A percentile compares a stretch with the other conserved stretches of the same genome.
These are phyloP conservation scores for Chondrilla cf. caribensis DNA, from an alignment of 37 sponge, comb jelly and placozoan genomes.

Conservation along the genomic window DNA sequence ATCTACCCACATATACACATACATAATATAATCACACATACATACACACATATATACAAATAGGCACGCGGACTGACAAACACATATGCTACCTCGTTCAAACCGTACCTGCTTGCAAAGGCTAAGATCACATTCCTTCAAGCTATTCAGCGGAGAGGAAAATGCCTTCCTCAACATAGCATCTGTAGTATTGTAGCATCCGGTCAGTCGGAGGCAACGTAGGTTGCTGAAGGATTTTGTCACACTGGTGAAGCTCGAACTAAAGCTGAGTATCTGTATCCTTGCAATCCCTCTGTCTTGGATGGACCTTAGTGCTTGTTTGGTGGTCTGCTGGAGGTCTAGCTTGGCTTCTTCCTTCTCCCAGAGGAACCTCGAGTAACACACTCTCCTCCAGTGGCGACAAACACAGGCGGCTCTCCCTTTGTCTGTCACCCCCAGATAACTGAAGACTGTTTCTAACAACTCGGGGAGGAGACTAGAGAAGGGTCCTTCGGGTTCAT, in stretches of 20 bases:
- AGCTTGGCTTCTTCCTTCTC: slow-evolving; percentile 18
- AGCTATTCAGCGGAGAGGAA: not conserved
- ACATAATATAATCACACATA: too few relatives aligned
- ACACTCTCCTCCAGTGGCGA: slow-evolving; percentile 17
- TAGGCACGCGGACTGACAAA: too few relatives aligned
- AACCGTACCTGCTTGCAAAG: slow-evolving; percentile 18
- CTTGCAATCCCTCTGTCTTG: not conserved
- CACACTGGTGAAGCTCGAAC: slow-evolving; percentile 3
- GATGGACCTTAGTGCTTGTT: slow-evolving; percentile 7
- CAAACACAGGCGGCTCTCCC: not conserved
- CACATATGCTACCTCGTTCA: too few relatives aligned
- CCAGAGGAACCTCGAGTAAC: slow-evolving; percentile 14
- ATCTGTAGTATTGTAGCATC: slow-evolving; percentile 22
- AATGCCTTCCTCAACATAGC: slow-evolving; percentile 21
- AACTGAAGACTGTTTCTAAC: slow-evolving; percentile 1
- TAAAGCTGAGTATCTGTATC: slow-evolving; percentile 13
- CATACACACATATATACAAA: too few relatives aligned
- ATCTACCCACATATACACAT: too few relatives aligned
- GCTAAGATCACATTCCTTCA: slow-evolving; percentile 15
- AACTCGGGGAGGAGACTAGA: not conserved
- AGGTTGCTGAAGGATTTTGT: slow-evolving; percentile 1
- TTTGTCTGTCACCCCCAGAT: not conserved
- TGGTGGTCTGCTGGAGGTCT: slow-evolving; percentile 20
- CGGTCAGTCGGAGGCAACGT: not conserved
- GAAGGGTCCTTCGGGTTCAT: not conserved